Percentiles rank a stretch among this genome's conserved stretches.
Evolutionary conservation across 2,113 vertebrate species (phyloP).

Genomic region (Marmota monax): DNA sequence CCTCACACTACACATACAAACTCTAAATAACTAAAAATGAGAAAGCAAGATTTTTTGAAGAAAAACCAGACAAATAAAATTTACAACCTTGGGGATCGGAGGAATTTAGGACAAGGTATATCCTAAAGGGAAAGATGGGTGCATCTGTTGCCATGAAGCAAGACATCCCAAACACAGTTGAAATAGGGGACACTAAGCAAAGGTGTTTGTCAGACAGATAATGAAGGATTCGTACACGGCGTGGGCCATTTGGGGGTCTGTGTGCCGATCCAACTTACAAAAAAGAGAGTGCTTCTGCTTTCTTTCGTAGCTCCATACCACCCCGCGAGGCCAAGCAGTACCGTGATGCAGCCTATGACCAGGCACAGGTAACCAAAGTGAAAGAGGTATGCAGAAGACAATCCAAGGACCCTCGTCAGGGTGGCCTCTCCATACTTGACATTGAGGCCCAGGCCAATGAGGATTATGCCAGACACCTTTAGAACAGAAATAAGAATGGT

Average conservation of each 20-base stretch:
- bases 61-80: not conserved
- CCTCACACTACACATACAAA: not conserved
- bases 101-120: not conserved
- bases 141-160: no score
- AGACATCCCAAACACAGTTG: not conserved
- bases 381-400: slow-evolving; percentile 16
- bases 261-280: slow-evolving; percentile 4
- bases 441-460: slow-evolving; percentile 64
- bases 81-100: not conserved
- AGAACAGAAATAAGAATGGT: not conserved
- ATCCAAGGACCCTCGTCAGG: slow-evolving; percentile 58
- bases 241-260: not conserved
- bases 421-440: slow-evolving; percentile 44
- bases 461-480: slow-evolving; percentile 67
- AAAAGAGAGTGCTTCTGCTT: slow-evolving; percentile 43
- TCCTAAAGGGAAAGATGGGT: not conserved
- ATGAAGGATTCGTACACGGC: not conserved
- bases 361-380: slow-evolving; percentile 60
- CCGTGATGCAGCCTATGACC: not conserved
- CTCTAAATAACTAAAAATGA: not conserved
- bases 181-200: accelerated
- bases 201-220: not conserved
- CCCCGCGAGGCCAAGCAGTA: slow-evolving; percentile 34
- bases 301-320: slow-evolving; percentile 53
- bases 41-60: not conserved